Base-by-base conservation (phyloP, 2,888 invertebrate genomes). In the Drosophila formosana region DNA sequence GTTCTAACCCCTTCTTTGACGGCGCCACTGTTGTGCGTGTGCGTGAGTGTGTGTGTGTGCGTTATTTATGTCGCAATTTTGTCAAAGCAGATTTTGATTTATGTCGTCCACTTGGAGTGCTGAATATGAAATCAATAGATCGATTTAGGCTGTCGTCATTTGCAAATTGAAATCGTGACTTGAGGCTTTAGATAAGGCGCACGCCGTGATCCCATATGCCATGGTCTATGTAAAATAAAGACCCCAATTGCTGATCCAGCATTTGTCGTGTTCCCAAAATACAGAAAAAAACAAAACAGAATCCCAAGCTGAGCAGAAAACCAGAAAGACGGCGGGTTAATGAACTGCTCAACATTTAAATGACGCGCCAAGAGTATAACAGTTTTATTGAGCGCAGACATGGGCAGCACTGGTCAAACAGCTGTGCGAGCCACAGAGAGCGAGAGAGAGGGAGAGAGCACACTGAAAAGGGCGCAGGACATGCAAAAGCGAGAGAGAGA, bases 141-240 rank as follows among this genome's bases (percentile, higher is more conserved):
- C 89, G 84, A 78, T 83, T 75, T 80, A 62, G 75, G 73, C 71
- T 66, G 72, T 78, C 67, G 72, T 58, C 62, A 66, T 70, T 82
- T 81, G 71, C 90, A 89, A 90, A 89, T 90, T 86, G 81, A 77
- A 80, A 81, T 90, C 90, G 90, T 90, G 90, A 90, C 89, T 82
- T 73, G 82, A 63, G 61, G 91, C 90, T 90, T 82, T 78, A 86
- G 89, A 89, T 86, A 86, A 86, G 85, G 51, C 53, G 34, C 51
- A 62, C 51, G 5, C 56, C 39, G 61, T 46, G 37, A 43, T 53
- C 52, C 30, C 53, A 8, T 4, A 47, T 23, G 11, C 28, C 41
- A 41, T 41, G 13, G 13, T 18, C 32, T 49, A 51, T 30, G 45
- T 46, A 62, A 65, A 58, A 58, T 37, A 63, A 63, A 58, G 74